Conservation (phyloP, 1,140 invertebrate genomes). For the Hylaeus volcanicus region DNA sequence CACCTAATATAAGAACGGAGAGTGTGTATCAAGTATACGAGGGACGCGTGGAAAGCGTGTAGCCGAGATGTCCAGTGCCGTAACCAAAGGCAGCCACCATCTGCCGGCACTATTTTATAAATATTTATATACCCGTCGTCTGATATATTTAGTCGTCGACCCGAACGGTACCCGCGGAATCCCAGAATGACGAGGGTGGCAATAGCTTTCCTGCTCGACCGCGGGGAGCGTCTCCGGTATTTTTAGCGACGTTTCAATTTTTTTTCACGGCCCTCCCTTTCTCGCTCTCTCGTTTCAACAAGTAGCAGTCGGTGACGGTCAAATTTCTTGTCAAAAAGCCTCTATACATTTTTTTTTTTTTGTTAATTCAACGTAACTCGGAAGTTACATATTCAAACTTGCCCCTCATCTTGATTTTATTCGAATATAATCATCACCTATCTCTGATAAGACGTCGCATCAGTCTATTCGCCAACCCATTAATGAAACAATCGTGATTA, state of each 20-base stretch:
- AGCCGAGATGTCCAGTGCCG: constrained; percentile 8
- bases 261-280: constrained; percentile 1
- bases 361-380: too few relatives aligned
- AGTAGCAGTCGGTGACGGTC: too few relatives aligned
- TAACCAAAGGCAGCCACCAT: constrained; percentile 60
- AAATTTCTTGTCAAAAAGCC: too few relatives aligned
- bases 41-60: neutral
- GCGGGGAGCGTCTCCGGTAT: constrained; percentile 37
- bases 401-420: too few relatives aligned
- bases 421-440: too few relatives aligned
- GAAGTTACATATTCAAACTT: too few relatives aligned
- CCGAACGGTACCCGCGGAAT: constrained; percentile 34
- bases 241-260: constrained; percentile 50
- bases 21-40: neutral
- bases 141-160: constrained; percentile 62
- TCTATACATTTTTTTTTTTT: too few relatives aligned
- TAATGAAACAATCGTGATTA: constrained; percentile 21
- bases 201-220: constrained; percentile 47
- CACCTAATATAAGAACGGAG: neutral
- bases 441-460: too few relatives aligned
- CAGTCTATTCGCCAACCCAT: neutral
- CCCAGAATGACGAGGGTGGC: constrained; percentile 9
- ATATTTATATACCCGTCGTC: constrained; percentile 60
- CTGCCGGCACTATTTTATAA: constrained; percentile 68
- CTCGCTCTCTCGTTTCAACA: neutral